Conservation (phyloP, 2,888 invertebrate species). For the Saturnia japonica region DNA sequence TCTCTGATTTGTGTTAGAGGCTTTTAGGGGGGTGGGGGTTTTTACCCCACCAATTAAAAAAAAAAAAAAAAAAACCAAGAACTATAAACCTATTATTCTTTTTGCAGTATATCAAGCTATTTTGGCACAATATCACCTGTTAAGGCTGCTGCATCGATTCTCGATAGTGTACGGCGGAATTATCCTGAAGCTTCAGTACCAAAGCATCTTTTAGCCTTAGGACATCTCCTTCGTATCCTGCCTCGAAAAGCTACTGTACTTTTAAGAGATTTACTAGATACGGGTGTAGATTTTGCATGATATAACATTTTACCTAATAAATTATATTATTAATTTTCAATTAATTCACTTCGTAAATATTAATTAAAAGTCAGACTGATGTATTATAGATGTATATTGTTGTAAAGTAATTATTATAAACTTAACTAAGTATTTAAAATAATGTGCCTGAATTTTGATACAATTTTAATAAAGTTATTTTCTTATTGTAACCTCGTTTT, state of each 20-base stretch:
- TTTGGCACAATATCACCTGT: slow-evolving; percentile 84
- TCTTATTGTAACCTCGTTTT: neutral
- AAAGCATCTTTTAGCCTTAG: slow-evolving; percentile 80
- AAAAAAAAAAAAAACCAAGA: too few relatives aligned
- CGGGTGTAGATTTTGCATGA: slow-evolving; percentile 84
- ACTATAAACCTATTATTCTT: neutral
- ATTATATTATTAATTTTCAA: neutral
- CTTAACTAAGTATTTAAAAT: neutral
- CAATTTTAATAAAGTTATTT: neutral
- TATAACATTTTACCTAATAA: neutral
- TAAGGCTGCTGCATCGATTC: slow-evolving; percentile 81
- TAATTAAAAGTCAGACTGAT: neutral
- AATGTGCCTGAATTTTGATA: neutral
- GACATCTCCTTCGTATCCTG: slow-evolving; percentile 81
- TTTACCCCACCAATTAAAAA: too few relatives aligned
- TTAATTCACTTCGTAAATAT: neutral
- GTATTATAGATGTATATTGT: neutral
- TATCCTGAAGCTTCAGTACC: slow-evolving; percentile 85
- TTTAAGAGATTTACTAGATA: slow-evolving; percentile 83
- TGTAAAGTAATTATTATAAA: neutral
- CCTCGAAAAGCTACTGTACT: slow-evolving; percentile 83
- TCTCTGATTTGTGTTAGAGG: too few relatives aligned
- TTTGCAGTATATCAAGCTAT: slow-evolving; percentile 83
- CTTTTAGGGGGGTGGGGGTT: too few relatives aligned
- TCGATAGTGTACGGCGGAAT: slow-evolving; percentile 84